Evolutionary conservation across 1,140 invertebrate genomes (phyloP).

Genomic region (Drosophila takahashii): DNA sequence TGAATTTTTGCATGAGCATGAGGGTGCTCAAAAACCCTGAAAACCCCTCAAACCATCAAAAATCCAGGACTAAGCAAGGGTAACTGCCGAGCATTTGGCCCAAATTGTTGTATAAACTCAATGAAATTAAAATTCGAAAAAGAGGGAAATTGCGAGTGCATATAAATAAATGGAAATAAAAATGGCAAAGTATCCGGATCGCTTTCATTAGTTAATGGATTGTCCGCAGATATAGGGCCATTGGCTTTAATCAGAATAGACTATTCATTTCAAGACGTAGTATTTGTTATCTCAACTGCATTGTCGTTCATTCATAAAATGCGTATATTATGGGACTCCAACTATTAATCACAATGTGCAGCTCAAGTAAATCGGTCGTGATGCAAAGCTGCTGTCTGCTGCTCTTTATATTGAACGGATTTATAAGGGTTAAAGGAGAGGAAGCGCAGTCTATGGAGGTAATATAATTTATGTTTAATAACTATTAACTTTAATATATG

Average conservation of each 20-base stretch:
- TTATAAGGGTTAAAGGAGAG: neutral
- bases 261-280: neutral
- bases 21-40: conserved; percentile 4
- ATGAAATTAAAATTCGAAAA: conserved; percentile 81
- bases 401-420: conserved; percentile 8
- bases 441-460: neutral
- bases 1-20: conserved; percentile 46
- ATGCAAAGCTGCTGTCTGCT: conserved; percentile 14
- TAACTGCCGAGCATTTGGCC: conserved; percentile 50
- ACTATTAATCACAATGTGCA: conserved; percentile 8
- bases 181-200: conserved; percentile 56
- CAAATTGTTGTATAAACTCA: conserved; percentile 74
- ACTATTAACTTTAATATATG: neutral
- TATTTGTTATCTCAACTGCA: conserved; percentile 5
- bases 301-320: conserved; percentile 4
- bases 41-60: conserved; percentile 2
- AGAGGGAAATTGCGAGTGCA: conserved; percentile 16
- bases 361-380: neutral
- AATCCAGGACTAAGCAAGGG: conserved; percentile 30
- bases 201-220: conserved; percentile 82
- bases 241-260: conserved; percentile 40
- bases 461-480: neutral
- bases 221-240: conserved; percentile 4
- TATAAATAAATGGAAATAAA: conserved; percentile 40
- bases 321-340: neutral